Evolutionary conservation across 2,113 vertebrate species (phyloP), one percentile per base, ranked within the genome.

Genomic region (Pelodiscus sinensis): DNA sequence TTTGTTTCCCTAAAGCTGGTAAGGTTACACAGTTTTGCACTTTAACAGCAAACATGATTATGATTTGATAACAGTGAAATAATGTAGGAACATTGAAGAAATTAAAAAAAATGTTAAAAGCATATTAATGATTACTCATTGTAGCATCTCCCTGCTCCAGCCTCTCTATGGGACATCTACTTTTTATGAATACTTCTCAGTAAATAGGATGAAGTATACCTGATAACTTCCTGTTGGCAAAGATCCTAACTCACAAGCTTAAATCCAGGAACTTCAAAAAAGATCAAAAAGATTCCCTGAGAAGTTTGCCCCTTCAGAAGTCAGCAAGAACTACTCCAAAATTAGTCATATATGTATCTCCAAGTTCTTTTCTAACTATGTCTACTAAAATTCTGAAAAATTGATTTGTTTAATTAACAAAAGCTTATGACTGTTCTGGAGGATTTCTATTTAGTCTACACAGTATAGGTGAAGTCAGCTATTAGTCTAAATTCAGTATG

Each of bases 161-260:
- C 5, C 18, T 79, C 71, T 94, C 88, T 51, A 16, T 19, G 55
- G 87, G 6, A 29, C 6, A 79, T 86, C 92, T 81, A 80, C 44
- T 3, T 92, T 96, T 80, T 81, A 3, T 55, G 27, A 79, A 60
- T 57, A 19, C 1, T 9, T 81, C 58, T 93, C 94, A 87, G 65
- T 88, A 92, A 96, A 86, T 81, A 71, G 82, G 79, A 82, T 55
- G 50, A 92, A 91, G 35, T 85, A 77, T 50, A 50, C 65, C 84
- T 91, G 78, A 68, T 94, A 91, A 55, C 78, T 88, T 92, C 38
- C 86, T 79, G 84, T 94, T 89, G 96, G 65, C 9, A 35, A 71
- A 78, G 24, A 91, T 94, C 90, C 77, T 94, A 85, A 92, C 77
- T 94, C 90, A 65, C 75, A 95, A 91, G 44, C 44, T 89, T 88